These are phyloP conservation scores for Gallinago media DNA, from an alignment of 2,113 vertebrate genomes.

Conservation along the genomic window DNA sequence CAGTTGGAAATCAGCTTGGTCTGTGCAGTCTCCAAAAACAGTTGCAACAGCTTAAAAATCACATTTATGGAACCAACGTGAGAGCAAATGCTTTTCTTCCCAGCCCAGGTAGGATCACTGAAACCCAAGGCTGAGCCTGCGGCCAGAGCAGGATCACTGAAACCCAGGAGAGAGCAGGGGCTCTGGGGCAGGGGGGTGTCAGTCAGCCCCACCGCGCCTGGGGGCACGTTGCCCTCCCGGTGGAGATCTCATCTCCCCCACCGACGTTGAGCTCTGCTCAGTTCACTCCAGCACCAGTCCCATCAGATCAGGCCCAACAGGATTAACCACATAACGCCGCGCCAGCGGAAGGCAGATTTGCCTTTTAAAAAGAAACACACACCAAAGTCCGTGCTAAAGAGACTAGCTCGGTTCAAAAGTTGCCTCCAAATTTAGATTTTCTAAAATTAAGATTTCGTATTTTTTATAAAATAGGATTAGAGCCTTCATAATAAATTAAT, in stretches of 20 bases:
- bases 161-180: not conserved
- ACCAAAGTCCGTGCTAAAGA: not conserved
- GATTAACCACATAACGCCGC: constrained; percentile 21
- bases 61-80: not conserved
- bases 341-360: not conserved
- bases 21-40: not conserved
- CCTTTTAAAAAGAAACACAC: not conserved
- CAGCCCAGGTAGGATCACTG: not conserved
- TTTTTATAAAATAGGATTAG: constrained; percentile 22
- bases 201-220: not conserved
- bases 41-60: not conserved
- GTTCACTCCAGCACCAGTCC: not conserved
- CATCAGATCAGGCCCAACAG: constrained; percentile 52
- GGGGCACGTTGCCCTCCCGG: not conserved
- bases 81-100: not conserved
- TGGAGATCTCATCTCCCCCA: not conserved
- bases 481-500: constrained; percentile 31
- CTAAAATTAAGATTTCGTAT: not conserved
- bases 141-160: not conserved
- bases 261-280: not conserved
- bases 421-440: not conserved
- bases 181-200: not conserved
- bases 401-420: not conserved
- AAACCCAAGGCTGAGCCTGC: not conserved
- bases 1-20: not conserved